Evolutionary conservation across 1,140 invertebrate genomes (phyloP).

Genomic region (Polypedilum pembai): DNA sequence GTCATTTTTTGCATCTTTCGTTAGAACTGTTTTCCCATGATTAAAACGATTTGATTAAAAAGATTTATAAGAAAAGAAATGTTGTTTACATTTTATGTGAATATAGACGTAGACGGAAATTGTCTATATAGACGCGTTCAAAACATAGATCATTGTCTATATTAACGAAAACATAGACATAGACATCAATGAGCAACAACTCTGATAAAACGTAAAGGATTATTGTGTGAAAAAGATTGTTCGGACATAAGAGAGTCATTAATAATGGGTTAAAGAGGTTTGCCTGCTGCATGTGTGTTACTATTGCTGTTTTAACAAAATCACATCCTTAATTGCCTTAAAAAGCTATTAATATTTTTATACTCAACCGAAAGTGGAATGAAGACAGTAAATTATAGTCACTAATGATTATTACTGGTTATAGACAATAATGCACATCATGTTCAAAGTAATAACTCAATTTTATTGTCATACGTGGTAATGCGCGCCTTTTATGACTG

Average conservation of each 20-base stretch:
- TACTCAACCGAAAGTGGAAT: background rate
- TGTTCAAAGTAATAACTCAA: background rate
- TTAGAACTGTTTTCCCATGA: too few species aligned
- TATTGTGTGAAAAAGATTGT: background rate
- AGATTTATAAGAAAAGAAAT: too few species aligned
- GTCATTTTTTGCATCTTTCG: too few species aligned
- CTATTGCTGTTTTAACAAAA: background rate
- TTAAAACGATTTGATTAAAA: too few species aligned
- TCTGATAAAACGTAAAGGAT: background rate
- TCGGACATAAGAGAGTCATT: background rate
- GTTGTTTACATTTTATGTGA: too few species aligned
- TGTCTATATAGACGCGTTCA: too few species aligned
- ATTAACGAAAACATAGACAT: too few species aligned
- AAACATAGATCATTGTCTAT: too few species aligned
- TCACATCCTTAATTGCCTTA: background rate
- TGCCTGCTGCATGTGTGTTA: background rate
- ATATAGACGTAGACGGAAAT: too few species aligned
- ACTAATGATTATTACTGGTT: background rate
- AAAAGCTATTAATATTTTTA: background rate
- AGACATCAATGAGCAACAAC: too few species aligned
- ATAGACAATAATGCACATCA: background rate
- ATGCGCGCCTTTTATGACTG: background rate
- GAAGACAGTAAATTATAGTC: conserved; percentile 2
- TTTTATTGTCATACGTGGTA: background rate
- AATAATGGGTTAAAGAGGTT: background rate